Base-by-base conservation (phyloP, 2,113 vertebrate genomes). In the Benitochromis conjunctus region DNA sequence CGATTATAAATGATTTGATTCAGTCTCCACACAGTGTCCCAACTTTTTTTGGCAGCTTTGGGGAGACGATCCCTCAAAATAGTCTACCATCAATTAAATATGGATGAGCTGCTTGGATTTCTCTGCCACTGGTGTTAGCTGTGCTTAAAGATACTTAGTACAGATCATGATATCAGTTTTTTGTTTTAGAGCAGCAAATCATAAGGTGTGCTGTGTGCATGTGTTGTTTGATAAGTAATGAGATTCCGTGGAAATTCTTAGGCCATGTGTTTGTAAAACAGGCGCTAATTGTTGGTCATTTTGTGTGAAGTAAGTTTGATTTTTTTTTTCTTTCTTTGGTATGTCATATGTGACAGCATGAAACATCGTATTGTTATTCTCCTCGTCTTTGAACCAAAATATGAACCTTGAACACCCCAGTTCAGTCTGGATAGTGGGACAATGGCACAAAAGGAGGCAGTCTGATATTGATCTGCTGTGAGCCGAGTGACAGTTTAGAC, bases 51-150 rank as follows among this genome's bases (percentile, higher is more conserved):
- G 69, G 43, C 69, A 31, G 69, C 26, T 76, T 90, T 86, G 53
- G 85, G 88, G 86, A 93, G 88, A 87, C 29, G 53, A 83, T 34
- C 81, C 89, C 93, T 88, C 89, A 89, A 95, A 96, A 96, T 96
- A 94, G 93, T 92, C 86, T 84, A 77, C 66, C 79, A 69, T 87
- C 81, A 89, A 94, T 96, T 93, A 94, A 95, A 94, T 93, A 95
- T 95, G 87, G 90, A 96, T 94, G 93, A 94, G 91, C 11, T 57
- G 48, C 89, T 95, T 86, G 89, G 77, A 87, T 92, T 86, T 86
- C 79, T 91, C 88, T 91, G 89, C 89, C 87, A 86, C 21, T 78
- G 66, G 82, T 36, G 58, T 85, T 82, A 78, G 79, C 82, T 84
- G 54, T 86, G 77, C 86, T 80, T 82, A 71, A 53, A 87, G n/a